These are phyloP conservation scores for Ooceraea biroi DNA, from an alignment of 1,140 invertebrate genomes.

Conservation along the genomic window DNA sequence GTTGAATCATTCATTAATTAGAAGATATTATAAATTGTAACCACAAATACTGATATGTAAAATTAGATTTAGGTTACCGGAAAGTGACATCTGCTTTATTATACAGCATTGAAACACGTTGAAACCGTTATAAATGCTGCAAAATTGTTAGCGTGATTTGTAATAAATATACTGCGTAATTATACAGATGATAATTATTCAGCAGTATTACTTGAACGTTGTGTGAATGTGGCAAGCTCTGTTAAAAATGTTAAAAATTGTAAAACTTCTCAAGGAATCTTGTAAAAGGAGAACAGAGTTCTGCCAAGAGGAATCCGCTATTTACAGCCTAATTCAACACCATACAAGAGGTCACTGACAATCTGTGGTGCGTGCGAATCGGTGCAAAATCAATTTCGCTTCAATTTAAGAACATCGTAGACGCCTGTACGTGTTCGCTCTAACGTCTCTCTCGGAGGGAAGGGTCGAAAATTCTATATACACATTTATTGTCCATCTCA, in stretches of 20 bases:
- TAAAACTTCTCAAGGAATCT: not conserved
- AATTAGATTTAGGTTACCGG: conserved; percentile 15
- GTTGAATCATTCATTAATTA: too few species aligned
- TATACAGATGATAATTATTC: not conserved
- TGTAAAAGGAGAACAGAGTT: conserved; percentile 66
- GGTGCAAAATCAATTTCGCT: conserved; percentile 84
- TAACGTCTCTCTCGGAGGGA: conserved; percentile 65
- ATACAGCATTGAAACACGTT: too few species aligned
- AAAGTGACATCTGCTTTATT: not conserved
- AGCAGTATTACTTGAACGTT: not conserved
- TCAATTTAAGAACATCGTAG: conserved; percentile 62
- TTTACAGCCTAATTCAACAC: conserved; percentile 77
- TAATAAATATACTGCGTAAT: too few species aligned
- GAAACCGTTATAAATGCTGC: not conserved
- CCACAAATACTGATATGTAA: not conserved
- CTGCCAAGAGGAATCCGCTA: conserved; percentile 67
- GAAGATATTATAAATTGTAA: too few species aligned
- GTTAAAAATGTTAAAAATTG: not conserved
- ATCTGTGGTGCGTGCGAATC: conserved; percentile 79
- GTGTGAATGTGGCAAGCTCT: too few species aligned
- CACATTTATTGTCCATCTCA: conserved; percentile 45
- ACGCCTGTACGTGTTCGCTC: conserved; percentile 71
- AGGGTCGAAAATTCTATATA: conserved; percentile 37
- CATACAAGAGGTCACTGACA: conserved; percentile 77
- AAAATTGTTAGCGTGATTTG: not conserved